These are phyloP conservation scores for Lapara coniferarum DNA, from an alignment of 2,888 invertebrate genomes.

Conservation along the genomic window DNA sequence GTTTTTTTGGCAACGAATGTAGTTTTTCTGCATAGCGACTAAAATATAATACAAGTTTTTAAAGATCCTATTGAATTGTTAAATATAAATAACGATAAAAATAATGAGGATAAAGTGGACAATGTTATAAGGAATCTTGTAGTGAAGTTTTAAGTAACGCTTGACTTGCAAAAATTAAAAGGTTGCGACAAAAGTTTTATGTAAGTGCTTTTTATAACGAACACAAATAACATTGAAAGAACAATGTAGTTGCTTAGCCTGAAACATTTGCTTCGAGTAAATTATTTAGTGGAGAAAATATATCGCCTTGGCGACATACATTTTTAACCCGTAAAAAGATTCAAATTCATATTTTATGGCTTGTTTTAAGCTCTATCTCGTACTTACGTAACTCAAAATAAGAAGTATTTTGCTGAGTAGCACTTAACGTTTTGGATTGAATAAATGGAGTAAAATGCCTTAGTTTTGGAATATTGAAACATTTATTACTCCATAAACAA, in stretches of 20 bases:
- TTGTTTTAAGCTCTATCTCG: no score
- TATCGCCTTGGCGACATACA: not conserved
- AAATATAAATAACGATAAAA: not conserved
- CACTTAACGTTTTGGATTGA: no score
- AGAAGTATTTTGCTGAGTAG: no score
- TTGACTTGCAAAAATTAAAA: not conserved
- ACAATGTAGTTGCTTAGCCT: not conserved
- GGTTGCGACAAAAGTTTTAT: not conserved
- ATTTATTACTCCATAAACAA: no score
- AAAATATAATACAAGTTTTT: conserved; percentile 4
- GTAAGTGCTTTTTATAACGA: not conserved
- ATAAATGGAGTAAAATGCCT: no score
- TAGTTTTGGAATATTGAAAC: no score
- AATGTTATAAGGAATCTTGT: not conserved
- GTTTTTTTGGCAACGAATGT: no score
- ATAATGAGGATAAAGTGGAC: not conserved
- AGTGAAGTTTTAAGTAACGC: not conserved
- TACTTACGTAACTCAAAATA: no score
- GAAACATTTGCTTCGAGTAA: not conserved
- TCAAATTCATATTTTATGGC: no score
- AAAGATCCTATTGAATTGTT: conserved; percentile 31
- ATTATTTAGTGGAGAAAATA: not conserved
- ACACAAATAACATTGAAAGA: conserved; percentile 4
- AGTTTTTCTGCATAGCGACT: no score
- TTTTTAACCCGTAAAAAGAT: no score